Percentiles rank a stretch among this genome's conserved stretches.
Evolutionary conservation across 2,888 invertebrate genomes (phyloP).

Genomic region (Eupithecia insigniata): DNA sequence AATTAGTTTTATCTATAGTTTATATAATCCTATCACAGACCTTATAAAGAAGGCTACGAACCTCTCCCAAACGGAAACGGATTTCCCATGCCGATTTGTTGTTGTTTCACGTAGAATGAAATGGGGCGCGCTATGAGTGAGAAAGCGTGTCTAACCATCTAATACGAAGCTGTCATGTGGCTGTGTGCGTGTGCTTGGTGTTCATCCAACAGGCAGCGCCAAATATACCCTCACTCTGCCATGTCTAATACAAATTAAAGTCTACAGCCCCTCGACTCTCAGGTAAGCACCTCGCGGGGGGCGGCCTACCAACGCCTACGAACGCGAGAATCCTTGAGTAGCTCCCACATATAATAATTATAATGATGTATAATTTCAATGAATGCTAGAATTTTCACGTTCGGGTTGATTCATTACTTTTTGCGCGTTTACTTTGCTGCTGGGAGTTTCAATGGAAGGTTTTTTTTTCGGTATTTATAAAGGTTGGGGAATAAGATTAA

Average conservation of each 20-base stretch:
- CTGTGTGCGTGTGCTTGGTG: too few relatives aligned
- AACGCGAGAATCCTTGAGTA: slow-evolving; percentile 48
- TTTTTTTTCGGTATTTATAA: background rate
- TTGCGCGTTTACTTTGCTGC: slow-evolving; percentile 9
- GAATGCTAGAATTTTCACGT: slow-evolving; percentile 34
- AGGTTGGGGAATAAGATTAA: background rate
- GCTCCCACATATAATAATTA: slow-evolving; percentile 44
- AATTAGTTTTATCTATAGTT: background rate
- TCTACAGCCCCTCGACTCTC: background rate
- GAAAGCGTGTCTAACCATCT: too few relatives aligned
- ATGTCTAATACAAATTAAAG: slow-evolving; percentile 4
- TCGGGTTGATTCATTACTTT: slow-evolving; percentile 20
- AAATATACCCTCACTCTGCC: background rate
- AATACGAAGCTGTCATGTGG: too few relatives aligned
- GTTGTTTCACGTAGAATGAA: too few relatives aligned
- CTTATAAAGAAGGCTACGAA: too few relatives aligned
- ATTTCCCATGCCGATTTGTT: too few relatives aligned
- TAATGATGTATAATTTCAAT: slow-evolving; percentile 41
- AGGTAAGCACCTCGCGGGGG: background rate
- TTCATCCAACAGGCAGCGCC: background rate
- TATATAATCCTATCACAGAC: too few relatives aligned
- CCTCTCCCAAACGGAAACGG: too few relatives aligned
- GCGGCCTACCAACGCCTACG: slow-evolving; percentile 40
- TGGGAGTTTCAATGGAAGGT: slow-evolving; percentile 5
- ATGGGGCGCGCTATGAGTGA: too few relatives aligned